Evolutionary conservation across 1,140 invertebrate genomes (phyloP), one percentile per base, ranked within the genome.

Genomic region (Bombus soroeensis): DNA sequence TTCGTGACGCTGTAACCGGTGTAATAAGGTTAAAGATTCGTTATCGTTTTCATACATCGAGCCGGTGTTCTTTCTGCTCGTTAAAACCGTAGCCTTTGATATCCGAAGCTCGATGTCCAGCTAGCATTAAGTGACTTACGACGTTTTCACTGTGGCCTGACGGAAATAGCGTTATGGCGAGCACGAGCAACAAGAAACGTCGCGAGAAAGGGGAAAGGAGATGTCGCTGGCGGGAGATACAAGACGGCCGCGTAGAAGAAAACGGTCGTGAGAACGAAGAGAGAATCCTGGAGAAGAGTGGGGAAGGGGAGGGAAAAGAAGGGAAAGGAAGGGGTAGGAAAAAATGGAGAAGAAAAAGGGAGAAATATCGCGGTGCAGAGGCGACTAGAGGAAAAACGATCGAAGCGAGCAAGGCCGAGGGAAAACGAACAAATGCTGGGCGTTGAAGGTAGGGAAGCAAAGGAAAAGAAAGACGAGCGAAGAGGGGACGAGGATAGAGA

Each of bases 131-230:
- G 84, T 86, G 87, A 91, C 78, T 88, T 88, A 88, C 84, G 74
- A 72, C 68, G 81, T 90, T 88, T 88, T 71, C 83, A 75, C 68
- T 32, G 81, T 80, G 68, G 62, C 66, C 72, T 43, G 88, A 90
- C 88, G 71, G 79, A 90, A 90, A 90, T 90, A 90, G 82, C 89
- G 78, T 89, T 89, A 81, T 81, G 71, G 74, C 73, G 66, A 62
- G 62, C 62, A 70, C 57, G 64, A 71, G n/a, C 83, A 64, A 53
- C 28, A 68, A 86, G 83, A 85, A 75, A 28, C 59, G 39, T 0
- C 0, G 25, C 62, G 34, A 34, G 81, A 53, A 37, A 41, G 72
- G 53, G 18, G 39, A 25, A 75, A 71, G 76, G 87, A 34, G 43
- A 71, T 25, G n/a, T 28, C 76, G 28, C 37, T 12, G 43, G 34